Conservation (phyloP, 2,888 invertebrate species). For the Exocentrus adspersus region DNA sequence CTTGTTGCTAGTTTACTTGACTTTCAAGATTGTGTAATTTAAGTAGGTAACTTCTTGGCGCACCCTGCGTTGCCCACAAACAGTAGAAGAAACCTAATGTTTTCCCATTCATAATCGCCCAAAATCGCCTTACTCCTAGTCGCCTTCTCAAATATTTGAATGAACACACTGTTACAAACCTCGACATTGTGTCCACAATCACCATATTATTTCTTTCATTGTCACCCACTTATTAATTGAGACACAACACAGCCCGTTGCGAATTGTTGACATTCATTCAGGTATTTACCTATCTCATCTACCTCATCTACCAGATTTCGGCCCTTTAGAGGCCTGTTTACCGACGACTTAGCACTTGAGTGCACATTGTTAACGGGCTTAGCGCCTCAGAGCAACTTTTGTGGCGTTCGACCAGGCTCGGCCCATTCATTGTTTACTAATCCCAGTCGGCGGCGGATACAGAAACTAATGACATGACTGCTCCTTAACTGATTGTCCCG, state of each 20-base stretch:
- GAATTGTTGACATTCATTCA: constrained; percentile 38
- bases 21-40: no score
- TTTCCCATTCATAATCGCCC: background rate
- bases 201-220: constrained; percentile 30
- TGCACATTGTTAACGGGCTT: constrained; percentile 38
- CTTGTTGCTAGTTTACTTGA: no score
- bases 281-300: constrained; percentile 42
- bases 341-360: constrained; percentile 34
- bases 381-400: constrained; percentile 32
- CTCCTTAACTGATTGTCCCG: no score
- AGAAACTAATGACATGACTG: background rate
- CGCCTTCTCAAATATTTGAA: constrained; percentile 3
- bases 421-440: constrained; percentile 24
- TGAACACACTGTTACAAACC: background rate
- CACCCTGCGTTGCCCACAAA: no score
- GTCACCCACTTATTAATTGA: constrained; percentile 39
- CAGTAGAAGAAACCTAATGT: background rate
- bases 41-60: no score
- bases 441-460: constrained; percentile 19
- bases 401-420: constrained; percentile 2
- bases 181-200: background rate
- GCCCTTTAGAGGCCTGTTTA: constrained; percentile 39
- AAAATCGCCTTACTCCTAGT: background rate
- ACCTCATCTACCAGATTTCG: constrained; percentile 34
- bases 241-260: constrained; percentile 35